Evolutionary conservation across 2,888 invertebrate species (phyloP).

Genomic region (Phragmatobia fuliginosa): DNA sequence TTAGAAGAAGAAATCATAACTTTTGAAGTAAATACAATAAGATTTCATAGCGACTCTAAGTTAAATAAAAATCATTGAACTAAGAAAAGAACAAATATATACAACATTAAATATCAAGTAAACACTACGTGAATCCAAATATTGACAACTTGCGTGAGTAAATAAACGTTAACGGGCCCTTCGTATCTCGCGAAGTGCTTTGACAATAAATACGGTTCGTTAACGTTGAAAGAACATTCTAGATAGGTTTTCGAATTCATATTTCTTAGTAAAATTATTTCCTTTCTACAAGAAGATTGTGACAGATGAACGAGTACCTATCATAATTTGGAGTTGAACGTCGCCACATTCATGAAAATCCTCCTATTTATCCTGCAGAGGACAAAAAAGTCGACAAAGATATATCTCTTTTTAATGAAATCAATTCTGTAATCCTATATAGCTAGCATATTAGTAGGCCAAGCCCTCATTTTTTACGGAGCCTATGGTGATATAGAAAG

Average conservation of each 20-base stretch:
- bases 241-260: background rate
- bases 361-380: no score
- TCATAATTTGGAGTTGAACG: no score
- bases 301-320: no score
- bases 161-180: background rate
- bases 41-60: background rate
- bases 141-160: background rate
- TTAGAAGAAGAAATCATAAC: no score
- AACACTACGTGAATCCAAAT: conserved; percentile 1
- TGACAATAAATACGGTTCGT: conserved; percentile 1
- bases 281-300: background rate
- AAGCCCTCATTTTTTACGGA: no score
- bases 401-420: no score
- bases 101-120: background rate
- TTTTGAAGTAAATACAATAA: no score
- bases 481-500: no score
- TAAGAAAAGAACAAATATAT: background rate
- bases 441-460: no score
- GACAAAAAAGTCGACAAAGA: no score
- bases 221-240: background rate
- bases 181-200: conserved; percentile 1
- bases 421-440: no score
- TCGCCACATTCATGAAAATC: no score
- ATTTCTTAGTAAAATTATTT: background rate
- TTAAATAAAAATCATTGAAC: background rate